These are phyloP conservation scores for Cylas formicarius DNA, from an alignment of 1,140 invertebrate genomes.

Conservation along the genomic window DNA sequence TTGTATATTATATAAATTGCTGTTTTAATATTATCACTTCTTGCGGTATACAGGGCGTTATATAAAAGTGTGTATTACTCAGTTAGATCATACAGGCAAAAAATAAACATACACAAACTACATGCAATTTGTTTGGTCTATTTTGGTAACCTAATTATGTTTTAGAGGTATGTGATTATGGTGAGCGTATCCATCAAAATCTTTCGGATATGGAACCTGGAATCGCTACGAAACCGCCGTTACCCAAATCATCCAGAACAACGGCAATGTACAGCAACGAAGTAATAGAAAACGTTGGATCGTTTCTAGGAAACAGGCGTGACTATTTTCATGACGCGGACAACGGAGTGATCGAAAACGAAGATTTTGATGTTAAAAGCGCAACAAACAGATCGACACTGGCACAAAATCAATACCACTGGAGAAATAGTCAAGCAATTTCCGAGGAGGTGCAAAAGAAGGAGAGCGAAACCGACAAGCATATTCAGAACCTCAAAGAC, in stretches of 20 bases:
- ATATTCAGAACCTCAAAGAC: slow-evolving; percentile 23
- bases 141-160: not conserved
- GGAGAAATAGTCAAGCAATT: too few species aligned
- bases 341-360: not conserved
- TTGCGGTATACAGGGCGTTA: not conserved
- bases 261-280: slow-evolving; percentile 6
- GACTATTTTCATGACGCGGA: not conserved
- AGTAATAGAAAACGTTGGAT: not conserved
- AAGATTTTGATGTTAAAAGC: not conserved
- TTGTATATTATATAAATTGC: too few species aligned
- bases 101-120: not conserved
- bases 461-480: slow-evolving; percentile 22
- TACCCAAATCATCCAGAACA: slow-evolving; percentile 25
- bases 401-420: not conserved
- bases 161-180: not conserved
- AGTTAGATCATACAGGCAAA: slow-evolving; percentile 1
- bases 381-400: not conserved
- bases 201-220: slow-evolving; percentile 22
- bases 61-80: not conserved
- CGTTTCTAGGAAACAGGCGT: not conserved
- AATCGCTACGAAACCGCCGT: slow-evolving; percentile 27
- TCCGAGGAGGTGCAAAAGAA: slow-evolving; percentile 13
- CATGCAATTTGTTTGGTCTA: not conserved
- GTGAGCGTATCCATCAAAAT: not conserved
- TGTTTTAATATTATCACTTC: not conserved